Conservation (phyloP, 1,140 invertebrate species). For the Zaprionus camerounensis region DNA sequence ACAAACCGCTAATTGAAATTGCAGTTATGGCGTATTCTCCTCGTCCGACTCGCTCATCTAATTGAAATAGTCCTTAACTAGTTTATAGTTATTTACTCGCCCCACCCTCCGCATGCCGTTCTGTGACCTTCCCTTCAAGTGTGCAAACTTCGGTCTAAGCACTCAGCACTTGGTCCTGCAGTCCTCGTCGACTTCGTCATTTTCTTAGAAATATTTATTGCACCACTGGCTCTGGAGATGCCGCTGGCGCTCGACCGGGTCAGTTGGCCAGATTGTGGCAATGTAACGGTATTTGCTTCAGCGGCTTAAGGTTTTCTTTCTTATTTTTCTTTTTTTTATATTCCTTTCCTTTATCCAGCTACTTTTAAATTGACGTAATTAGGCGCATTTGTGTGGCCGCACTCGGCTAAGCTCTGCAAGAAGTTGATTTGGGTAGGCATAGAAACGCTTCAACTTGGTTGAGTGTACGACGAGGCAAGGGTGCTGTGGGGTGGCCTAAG, state of each 20-base stretch:
- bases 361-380: slow-evolving; percentile 70
- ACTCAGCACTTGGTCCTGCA: slow-evolving; percentile 15
- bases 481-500: neutral
- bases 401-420: slow-evolving; percentile 32
- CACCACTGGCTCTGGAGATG: neutral
- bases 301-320: slow-evolving; percentile 50
- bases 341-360: slow-evolving; percentile 23
- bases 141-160: slow-evolving; percentile 51
- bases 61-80: slow-evolving; percentile 80
- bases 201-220: slow-evolving; percentile 46
- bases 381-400: slow-evolving; percentile 66
- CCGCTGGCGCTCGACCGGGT: neutral
- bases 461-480: neutral
- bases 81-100: slow-evolving; percentile 79
- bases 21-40: slow-evolving; percentile 69
- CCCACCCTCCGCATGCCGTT: neutral
- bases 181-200: slow-evolving; percentile 29
- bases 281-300: slow-evolving; percentile 45
- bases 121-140: neutral
- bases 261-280: slow-evolving; percentile 26
- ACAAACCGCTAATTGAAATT: slow-evolving; percentile 80
- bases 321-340: slow-evolving; percentile 19
- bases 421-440: slow-evolving; percentile 52
- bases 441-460: slow-evolving; percentile 29
- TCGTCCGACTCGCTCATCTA: slow-evolving; percentile 61